A percentile compares a stretch with the other conserved stretches of the same genome.
These are phyloP conservation scores for Centroberyx gerrardi DNA, from an alignment of 2,797 vertebrate species.

Conservation along the genomic window DNA sequence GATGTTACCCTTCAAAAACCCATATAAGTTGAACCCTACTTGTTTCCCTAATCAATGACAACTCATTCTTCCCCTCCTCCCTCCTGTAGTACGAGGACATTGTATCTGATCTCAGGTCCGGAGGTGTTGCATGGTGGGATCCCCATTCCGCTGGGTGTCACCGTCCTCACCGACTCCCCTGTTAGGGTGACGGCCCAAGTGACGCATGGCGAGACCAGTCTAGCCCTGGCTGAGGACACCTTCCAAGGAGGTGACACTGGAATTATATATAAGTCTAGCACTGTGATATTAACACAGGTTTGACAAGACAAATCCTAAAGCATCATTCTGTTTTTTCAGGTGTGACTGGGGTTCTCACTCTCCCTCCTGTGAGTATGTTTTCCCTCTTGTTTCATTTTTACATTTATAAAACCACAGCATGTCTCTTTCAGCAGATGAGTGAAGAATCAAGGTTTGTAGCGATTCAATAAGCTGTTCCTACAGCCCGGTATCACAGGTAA, in stretches of 20 bases:
- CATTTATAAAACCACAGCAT: neutral
- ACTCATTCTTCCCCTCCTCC: neutral
- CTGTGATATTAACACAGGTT: neutral
- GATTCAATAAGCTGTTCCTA: neutral
- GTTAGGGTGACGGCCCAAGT: constrained; percentile 62
- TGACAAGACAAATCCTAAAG: constrained; percentile 23
- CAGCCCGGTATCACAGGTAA: too few species aligned
- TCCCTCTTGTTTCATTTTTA: neutral
- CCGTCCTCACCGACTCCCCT: constrained; percentile 49
- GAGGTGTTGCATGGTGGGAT: constrained; percentile 65
- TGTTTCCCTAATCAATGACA: neutral
- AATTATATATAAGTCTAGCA: neutral
- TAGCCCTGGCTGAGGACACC: constrained; percentile 31
- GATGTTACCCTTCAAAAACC: too few species aligned
- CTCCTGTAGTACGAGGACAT: constrained; percentile 13
- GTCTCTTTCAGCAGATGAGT: neutral
- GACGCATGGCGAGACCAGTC: constrained; percentile 27
- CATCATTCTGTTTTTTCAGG: constrained; percentile 57
- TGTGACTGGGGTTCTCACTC: constrained; percentile 66
- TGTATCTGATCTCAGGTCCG: constrained; percentile 72
- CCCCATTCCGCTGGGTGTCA: constrained; percentile 63
- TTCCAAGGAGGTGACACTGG: constrained; percentile 71
- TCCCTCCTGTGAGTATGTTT: constrained; percentile 74
- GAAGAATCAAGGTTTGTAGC: neutral
- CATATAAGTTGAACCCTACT: neutral